Percentiles rank a stretch among this genome's conserved stretches.
Evolutionary conservation across 2,888 invertebrate species (phyloP).

Genomic region (Stenichneumon culpator): DNA sequence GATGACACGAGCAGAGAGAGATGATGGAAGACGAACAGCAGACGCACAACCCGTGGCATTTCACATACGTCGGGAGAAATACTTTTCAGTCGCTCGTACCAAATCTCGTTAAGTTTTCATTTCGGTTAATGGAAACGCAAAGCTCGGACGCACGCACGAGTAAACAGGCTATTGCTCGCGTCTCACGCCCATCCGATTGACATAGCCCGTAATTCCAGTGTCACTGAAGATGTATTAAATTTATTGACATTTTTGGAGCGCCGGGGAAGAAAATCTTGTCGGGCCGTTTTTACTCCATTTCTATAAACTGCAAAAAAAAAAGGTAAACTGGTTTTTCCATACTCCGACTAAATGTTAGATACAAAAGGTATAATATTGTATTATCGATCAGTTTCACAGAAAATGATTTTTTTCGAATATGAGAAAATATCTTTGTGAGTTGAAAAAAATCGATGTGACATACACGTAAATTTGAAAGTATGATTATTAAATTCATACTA

Average conservation of each 20-base stretch:
- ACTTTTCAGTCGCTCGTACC: conserved; percentile 69
- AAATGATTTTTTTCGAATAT: too few species aligned
- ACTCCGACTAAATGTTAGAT: too few species aligned
- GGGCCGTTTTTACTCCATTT: too few species aligned
- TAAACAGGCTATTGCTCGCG: conserved; percentile 42
- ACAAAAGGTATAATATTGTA: too few species aligned
- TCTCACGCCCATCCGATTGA: conserved; percentile 33
- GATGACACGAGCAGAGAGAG: conserved; percentile 54
- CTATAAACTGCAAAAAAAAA: too few species aligned
- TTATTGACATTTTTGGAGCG: not conserved
- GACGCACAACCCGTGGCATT: conserved; percentile 52
- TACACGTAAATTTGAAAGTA: not conserved
- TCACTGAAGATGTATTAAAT: not conserved
- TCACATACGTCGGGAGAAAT: conserved; percentile 51
- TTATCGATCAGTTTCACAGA: too few species aligned
- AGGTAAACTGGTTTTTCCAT: too few species aligned
- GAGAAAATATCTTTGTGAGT: too few species aligned
- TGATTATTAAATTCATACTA: not conserved
- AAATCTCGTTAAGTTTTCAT: conserved; percentile 83
- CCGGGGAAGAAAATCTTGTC: not conserved
- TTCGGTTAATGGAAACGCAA: conserved; percentile 75
- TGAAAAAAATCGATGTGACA: too few species aligned
- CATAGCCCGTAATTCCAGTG: not conserved
- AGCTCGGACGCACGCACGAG: conserved; percentile 45
- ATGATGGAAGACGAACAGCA: conserved; percentile 22